Base-by-base conservation (phyloP, 1,140 invertebrate species). In the Aphelenchoides fujianensis region DNA sequence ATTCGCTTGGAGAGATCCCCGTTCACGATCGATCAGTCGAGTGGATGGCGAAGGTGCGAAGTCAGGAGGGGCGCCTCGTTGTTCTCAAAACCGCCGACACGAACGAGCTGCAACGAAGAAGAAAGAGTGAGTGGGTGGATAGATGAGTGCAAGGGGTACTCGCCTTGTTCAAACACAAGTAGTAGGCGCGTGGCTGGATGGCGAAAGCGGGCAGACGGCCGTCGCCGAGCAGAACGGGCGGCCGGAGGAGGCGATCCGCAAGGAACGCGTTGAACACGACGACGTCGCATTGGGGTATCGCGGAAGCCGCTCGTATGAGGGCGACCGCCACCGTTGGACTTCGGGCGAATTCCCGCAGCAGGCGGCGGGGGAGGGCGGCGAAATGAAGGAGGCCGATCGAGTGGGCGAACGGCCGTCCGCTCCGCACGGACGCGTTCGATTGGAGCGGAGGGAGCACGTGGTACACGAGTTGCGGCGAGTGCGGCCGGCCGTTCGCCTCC, bases 111-210 rank as follows among this genome's bases (percentile, higher is more conserved):
- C 12, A 59, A 59, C 12, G n/a, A n/a, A n/a, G n/a, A n/a, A n/a
- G n/a, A n/a, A n/a, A n/a, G n/a, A n/a, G n/a, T n/a, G n/a, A n/a
- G n/a, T n/a, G n/a, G n/a, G n/a, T n/a, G n/a, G n/a, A n/a, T n/a
- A n/a, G n/a, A n/a, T n/a, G n/a, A n/a, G n/a, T n/a, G n/a, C n/a
- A n/a, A 5, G 55, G 19, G 12, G 3, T 66, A 23, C 16, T 30
- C 32, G 53, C 63, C 63, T 66, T 66, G 31, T 66, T 66, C 34
- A 66, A 34, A 30, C 63, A 66, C 31, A 37, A 36, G 16, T 16
- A 30, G 32, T 66, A 66, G n/a, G 16, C 16, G 19, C 36, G 63
- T 1, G 23, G 19, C 16, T 66, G 31, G 37, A 32, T 27, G 19
- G 19, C 32, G 53, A 66, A 66, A 36, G 63, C 32, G 23, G 63